Evolutionary conservation across 2,888 invertebrate species (phyloP).

Genomic region (Drosophila pegasa): DNA sequence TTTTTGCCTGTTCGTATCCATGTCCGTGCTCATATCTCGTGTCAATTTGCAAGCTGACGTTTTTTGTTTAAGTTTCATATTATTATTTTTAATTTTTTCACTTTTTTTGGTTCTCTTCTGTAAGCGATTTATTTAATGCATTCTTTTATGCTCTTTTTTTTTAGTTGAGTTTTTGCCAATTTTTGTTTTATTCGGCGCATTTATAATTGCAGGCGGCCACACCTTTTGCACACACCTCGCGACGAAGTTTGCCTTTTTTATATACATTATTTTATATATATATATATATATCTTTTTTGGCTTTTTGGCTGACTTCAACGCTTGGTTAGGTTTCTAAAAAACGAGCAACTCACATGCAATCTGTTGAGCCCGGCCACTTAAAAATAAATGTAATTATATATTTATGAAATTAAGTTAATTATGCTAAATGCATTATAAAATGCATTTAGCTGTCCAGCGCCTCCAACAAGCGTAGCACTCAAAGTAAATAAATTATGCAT

Average conservation of each 20-base stretch:
- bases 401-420: constrained; percentile 76
- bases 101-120: constrained; percentile 23
- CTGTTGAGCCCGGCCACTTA: constrained; percentile 43
- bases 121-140: constrained; percentile 69
- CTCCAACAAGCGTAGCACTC: constrained; percentile 60
- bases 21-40: constrained; percentile 77
- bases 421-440: constrained; percentile 75
- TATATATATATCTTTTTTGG: constrained; percentile 19
- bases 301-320: constrained; percentile 53
- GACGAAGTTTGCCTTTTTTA: constrained; percentile 25
- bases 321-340: constrained; percentile 76
- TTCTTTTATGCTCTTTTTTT: constrained; percentile 70
- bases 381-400: constrained; percentile 72
- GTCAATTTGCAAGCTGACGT: constrained; percentile 75
- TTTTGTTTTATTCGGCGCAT: constrained; percentile 49
- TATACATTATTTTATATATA: constrained; percentile 28
- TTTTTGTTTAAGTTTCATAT: constrained; percentile 29
- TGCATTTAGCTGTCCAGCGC: constrained; percentile 55
- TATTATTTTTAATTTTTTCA: constrained; percentile 21
- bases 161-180: constrained; percentile 61
- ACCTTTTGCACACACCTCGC: constrained; percentile 65
- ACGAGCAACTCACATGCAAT: constrained; percentile 66
- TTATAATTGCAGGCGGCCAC: constrained; percentile 69
- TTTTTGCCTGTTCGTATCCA: constrained; percentile 56
- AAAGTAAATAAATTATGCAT: constrained; percentile 68